Evolutionary conservation across 2,888 invertebrate species (phyloP).

Genomic region (Drosophila vallismaia): DNA sequence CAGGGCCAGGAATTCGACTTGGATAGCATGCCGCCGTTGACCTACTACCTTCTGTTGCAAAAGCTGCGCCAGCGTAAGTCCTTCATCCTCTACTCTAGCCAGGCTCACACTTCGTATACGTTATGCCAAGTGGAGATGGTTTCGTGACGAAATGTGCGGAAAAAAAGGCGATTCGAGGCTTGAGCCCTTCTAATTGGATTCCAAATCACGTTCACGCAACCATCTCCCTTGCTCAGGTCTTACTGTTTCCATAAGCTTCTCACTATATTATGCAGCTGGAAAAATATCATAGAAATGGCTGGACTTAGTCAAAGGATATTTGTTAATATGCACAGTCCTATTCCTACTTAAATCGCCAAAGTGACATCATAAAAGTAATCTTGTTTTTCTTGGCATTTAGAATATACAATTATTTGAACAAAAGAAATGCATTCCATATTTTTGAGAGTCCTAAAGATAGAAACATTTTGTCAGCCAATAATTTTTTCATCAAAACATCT

Average conservation of each 20-base stretch:
- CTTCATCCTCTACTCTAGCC: neutral
- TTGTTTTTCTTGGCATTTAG: too few relatives aligned
- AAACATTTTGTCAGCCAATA: too few relatives aligned
- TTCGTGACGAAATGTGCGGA: slow-evolving; percentile 19
- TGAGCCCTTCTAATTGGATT: slow-evolving; percentile 23
- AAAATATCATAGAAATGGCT: neutral
- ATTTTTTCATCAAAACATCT: too few relatives aligned
- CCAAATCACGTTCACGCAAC: slow-evolving; percentile 40
- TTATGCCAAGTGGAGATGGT: slow-evolving; percentile 7
- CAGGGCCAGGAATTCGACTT: slow-evolving; percentile 74
- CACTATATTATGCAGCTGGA: neutral
- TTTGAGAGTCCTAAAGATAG: too few relatives aligned
- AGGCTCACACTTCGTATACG: slow-evolving; percentile 47
- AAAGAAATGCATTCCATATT: too few relatives aligned
- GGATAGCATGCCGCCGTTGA: slow-evolving; percentile 79
- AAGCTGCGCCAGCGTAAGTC: slow-evolving; percentile 78
- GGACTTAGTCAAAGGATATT: neutral
- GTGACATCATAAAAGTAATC: too few relatives aligned
- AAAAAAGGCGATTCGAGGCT: neutral
- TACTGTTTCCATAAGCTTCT: slow-evolving; percentile 22
- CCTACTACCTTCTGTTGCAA: slow-evolving; percentile 78
- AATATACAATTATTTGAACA: too few relatives aligned
- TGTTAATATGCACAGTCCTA: neutral
- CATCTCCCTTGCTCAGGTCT: slow-evolving; percentile 27
- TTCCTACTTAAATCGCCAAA: neutral